phyloP scores from a whole-genome alignment of 2,113 vertebrate species.

The Gnathochromis pfefferi region DNA sequence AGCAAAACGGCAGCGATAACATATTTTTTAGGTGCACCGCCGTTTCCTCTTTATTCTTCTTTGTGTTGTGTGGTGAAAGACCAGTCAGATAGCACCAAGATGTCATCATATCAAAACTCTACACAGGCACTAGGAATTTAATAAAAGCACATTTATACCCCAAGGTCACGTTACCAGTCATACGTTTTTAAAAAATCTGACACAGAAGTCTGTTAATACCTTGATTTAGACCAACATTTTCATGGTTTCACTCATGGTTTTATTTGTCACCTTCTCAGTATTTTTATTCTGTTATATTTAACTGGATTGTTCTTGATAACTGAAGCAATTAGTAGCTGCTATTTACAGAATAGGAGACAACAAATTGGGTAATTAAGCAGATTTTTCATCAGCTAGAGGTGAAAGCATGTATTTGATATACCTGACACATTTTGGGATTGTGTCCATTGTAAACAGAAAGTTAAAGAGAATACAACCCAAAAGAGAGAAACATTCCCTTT shows the following conservation, averaged over 20 bases:
- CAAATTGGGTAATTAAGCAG: neutral
- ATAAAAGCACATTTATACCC: neutral
- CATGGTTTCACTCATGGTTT: fast-evolving
- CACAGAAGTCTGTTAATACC: neutral
- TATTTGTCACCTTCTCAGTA: neutral
- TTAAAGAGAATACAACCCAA: neutral
- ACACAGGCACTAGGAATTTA: neutral
- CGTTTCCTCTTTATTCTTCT: neutral
- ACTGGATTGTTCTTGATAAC: neutral
- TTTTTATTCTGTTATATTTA: neutral
- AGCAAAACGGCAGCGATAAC: neutral
- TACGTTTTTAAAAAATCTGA: neutral
- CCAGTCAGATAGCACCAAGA: neutral
- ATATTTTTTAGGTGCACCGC: neutral
- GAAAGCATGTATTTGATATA: neutral
- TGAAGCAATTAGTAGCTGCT: neutral
- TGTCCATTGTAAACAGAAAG: neutral
- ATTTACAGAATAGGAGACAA: neutral
- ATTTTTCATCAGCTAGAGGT: neutral
- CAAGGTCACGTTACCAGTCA: neutral
- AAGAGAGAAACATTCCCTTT: neutral
- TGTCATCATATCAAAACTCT: neutral
- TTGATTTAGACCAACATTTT: neutral
- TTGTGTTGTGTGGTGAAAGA: neutral
- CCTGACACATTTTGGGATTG: neutral